Base-by-base conservation (phyloP, 2,888 invertebrate genomes). In the Lagria hirta region DNA sequence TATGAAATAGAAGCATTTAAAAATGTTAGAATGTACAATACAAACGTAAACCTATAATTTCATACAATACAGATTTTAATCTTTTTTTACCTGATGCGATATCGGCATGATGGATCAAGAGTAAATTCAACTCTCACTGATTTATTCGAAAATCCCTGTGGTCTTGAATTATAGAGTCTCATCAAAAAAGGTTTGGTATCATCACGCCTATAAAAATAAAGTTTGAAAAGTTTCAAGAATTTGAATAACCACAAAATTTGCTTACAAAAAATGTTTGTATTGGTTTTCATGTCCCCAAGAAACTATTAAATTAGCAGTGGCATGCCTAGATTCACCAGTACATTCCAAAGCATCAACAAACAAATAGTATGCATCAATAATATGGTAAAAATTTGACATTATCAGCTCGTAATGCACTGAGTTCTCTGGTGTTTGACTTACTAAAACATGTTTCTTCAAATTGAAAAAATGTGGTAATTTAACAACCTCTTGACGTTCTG, bases 81-180 rank as follows among this genome's bases (percentile, higher is more conserved):
- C 11, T n/a, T 3, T 32, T 27, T 16, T 65, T 71, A 84, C 83
- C 80, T 81, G 22, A 86, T 74, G 35, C 72, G 75, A 61, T 83
- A 88, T n/a, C 77, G 77, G 62, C 88, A 89, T 22, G 75, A 73
- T 3, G 88, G 84, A 64, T 88, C 86, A 53, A 88, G 70, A 33
- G 80, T 75, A 10, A 89, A 58, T 32, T 77, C 78, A 2, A 88
- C 65, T 54, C 71, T 72, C 0, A 80, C 77, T 0, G 73, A 68
- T 45, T 72, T 58, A 4, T 72, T 66, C 0, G 69, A 14, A 16
- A 24, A 73, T 13, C 60, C 55, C 2, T 70, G 66, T 0, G 82
- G 80, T 57, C 76, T 76, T 20, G 76, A 73, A 53, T 70, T 75
- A 43, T 76, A 79, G 11, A 81, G 70, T 53, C 78, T 77, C 11